Evolutionary conservation across 2,113 vertebrate species (phyloP), one percentile per base, ranked within the genome.

Genomic region (Procavia capensis): DNA sequence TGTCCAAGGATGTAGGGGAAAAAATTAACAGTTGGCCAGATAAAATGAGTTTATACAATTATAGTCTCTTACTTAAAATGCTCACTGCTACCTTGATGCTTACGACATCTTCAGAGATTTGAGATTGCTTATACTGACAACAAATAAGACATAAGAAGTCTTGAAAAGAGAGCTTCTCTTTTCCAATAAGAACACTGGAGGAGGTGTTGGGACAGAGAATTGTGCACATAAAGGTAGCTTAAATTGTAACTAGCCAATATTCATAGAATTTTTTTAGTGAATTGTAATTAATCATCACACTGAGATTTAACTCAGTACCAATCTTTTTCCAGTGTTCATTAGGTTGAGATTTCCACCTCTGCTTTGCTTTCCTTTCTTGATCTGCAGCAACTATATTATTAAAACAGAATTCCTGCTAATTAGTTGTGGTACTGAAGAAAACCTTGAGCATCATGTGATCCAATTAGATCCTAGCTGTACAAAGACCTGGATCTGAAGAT

Each of bases 381-480:
- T 66, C 85, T 83, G n/a, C 36, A 94, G 93, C 61, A 68, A 72
- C 66, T 85, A 31, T 94, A 64, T 83, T 80, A 95, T 85, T 94
- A 85, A 95, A 88, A 74, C 36, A 50, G 82, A 88, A 86, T 91
- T 86, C 90, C 86, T 97, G 88, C 91, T 97, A 95, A 97, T 97
- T 97, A 94, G 72, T 27, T 85, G 36, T 88, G 80, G 45, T 90
- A 3, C 54, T 72, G 25, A 39, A 90, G 19, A 59, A 36, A 83
- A 93, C 66, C n/a, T 57, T 34, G 2, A 66, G 68, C 79, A 50
- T 93, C 66, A 68, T 66, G 83, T 91, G 70, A 91, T 85, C 74
- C 88, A 95, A 86, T 97, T 96, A 97, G 63, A 91, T 70, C 88
- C n/a, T 75, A 83, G 91, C 92, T 85, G 36, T 39, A 93, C 24